Conservation (phyloP, 2,888 invertebrate genomes). For the Apamea anceps region DNA sequence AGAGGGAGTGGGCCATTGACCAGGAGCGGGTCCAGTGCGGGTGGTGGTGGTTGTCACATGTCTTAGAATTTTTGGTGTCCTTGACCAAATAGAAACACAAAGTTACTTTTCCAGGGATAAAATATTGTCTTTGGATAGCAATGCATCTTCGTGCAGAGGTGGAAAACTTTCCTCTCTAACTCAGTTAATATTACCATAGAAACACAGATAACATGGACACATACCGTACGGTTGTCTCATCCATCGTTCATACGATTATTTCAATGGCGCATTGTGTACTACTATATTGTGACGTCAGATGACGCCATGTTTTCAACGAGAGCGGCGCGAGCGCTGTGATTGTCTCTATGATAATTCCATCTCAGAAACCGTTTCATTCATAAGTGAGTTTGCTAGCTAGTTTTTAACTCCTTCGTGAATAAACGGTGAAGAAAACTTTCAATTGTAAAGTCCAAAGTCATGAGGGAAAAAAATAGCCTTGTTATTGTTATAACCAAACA, state of each 20-base stretch:
- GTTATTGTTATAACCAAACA: conserved; percentile 15
- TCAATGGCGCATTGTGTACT: conserved; percentile 52
- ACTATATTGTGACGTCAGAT: conserved; percentile 48
- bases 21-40: not conserved
- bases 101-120: not conserved
- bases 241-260: conserved; percentile 45
- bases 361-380: conserved; percentile 28
- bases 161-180: not conserved
- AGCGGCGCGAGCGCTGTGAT: conserved; percentile 29
- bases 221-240: conserved; percentile 41
- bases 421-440: conserved; percentile 16
- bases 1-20: too few species aligned
- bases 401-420: not conserved
- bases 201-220: conserved; percentile 6
- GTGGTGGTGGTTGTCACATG: not conserved
- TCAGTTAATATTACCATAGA: not conserved
- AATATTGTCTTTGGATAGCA: not conserved
- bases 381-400: not conserved
- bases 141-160: not conserved
- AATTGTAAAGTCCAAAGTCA: not conserved
- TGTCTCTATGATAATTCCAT: conserved; percentile 56
- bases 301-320: conserved; percentile 48
- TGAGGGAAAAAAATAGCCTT: conserved; percentile 37
- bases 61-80: not conserved
- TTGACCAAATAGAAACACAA: not conserved